A percentile compares a stretch with the other conserved stretches of the same genome.
These are phyloP conservation scores for Lottia scabra DNA, from an alignment of 2,888 invertebrate species.

Conservation along the genomic window DNA sequence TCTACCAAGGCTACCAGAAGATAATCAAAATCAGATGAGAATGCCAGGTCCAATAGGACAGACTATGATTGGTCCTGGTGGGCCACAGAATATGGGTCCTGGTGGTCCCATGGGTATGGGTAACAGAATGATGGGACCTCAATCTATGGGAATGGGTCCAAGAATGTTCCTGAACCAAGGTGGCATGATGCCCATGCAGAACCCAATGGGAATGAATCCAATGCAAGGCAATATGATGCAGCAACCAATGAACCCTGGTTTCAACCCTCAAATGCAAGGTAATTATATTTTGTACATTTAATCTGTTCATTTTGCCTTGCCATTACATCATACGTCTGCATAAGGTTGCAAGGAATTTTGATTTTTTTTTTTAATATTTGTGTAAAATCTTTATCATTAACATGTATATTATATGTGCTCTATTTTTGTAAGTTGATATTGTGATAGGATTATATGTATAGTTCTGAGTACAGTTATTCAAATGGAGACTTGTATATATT, in stretches of 20 bases:
- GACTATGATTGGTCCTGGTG: constrained; percentile 13
- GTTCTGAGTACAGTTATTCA: too few relatives aligned
- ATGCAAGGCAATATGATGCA: neutral
- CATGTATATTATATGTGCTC: too few relatives aligned
- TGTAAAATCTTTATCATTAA: too few relatives aligned
- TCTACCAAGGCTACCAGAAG: neutral
- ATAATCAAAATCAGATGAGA: constrained; percentile 1
- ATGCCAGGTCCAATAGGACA: neutral
- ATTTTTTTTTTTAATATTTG: too few relatives aligned
- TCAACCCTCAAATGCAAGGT: too few relatives aligned
- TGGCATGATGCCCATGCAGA: constrained; percentile 10
- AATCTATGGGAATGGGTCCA: neutral
- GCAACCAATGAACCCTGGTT: too few relatives aligned
- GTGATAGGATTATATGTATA: too few relatives aligned
- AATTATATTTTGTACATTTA: too few relatives aligned
- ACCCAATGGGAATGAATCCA: constrained; percentile 14
- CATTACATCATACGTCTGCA: too few relatives aligned
- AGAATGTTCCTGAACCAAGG: constrained; percentile 10
- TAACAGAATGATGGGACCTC: neutral
- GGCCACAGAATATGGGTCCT: constrained; percentile 13
- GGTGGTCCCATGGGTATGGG: constrained; percentile 11
- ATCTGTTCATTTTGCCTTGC: too few relatives aligned
- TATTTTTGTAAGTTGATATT: too few relatives aligned
- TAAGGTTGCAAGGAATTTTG: too few relatives aligned
- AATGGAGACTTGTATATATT: neutral